Base-by-base conservation (phyloP, 2,113 vertebrate species). In the Prietella phreatophila region DNA sequence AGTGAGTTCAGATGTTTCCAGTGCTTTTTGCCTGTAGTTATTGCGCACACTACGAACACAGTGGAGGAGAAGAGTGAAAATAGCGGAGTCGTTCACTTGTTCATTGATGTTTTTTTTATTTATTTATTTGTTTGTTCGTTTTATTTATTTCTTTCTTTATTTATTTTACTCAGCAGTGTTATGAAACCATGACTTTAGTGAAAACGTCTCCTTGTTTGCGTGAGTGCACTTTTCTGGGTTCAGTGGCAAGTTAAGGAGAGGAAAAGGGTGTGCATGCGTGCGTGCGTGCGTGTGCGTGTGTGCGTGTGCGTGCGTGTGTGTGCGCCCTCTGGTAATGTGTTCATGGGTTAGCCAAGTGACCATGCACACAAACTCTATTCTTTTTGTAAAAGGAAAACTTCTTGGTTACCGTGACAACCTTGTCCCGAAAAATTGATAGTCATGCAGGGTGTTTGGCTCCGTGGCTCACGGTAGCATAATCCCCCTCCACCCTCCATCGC, bases 371-470 rank as follows among this genome's bases (percentile, higher is more conserved):
- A 22, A 75, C 56, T 81, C 79, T 81, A 19, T 81, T 36, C 30
- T 19, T 33, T 58, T 81, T 79, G 53, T 50, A 19, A 78, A 27
- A 79, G 53, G 53, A 20, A 84, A 58, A 75, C 61, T 19, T 71
- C 82, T 53, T 55, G 1, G 88, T 87, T 89, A 84, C 88, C 82
- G 55, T 87, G 85, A 89, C 88, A 87, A 87, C 85, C 78, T 65
- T 85, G 78, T 89, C 71, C 84, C 73, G 11, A 84, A 84, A 89
- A 87, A 89, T 84, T 83, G 75, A 85, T 85, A 42, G 55, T 89
- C 85, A 87, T n/a, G 25, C 73, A 20, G 73, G 63, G 81, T 39
- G 79, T 89, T 87, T 47, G 60, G 67, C 78, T 76, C 76, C 79
- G 6, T 80, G 33, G 73, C 61, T 84, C 39, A 81, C 30, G n/a